Base-by-base conservation (phyloP, 2,888 invertebrate genomes). In the Hecatera dysodea region DNA sequence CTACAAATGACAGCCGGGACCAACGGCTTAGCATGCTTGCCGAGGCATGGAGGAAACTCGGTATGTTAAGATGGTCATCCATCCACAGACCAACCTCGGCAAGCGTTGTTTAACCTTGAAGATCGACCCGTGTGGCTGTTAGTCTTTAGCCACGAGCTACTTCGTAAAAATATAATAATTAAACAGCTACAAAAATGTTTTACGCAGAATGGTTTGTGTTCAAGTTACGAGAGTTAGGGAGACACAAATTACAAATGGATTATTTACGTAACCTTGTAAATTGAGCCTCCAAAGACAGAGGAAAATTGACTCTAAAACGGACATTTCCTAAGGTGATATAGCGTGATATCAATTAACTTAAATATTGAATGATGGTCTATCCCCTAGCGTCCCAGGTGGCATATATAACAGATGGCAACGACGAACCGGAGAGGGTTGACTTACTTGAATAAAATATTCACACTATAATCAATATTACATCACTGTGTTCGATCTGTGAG, bases 361-460 rank as follows among this genome's bases (percentile, higher is more conserved):
- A 80, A 70, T 78, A 80, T 64, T 75, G 36, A 75, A 75, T 70
- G 24, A 42, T 75, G 68, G 70, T 48, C 63, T 48, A 53, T n/a
- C 63, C 78, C 36, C 44, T 61, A 12, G 29, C 11, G 50, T 67
- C 81, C 46, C 76, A 29, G 52, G 60, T 52, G 80, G n/a, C 52
- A 33, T 70, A n/a, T 22, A 70, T 57, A 48, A 56, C 11, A 36
- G 22, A 55, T 65, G 29, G 19, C 29, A 19, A 7, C 19, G 33
- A 42, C 24, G 42, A 48, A 1, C 57, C 3, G 7, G 42, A 53
- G 44, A 60, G 60, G 65, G 65, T 75, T 66, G 55, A 50, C 50
- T 36, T 56, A 39, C 33, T 48, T 57, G 6, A 53, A 50, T 74
- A 27, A 53, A 65, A 44, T 74, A 74, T 68, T 68, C 4, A 50